Evolutionary conservation across 2,113 vertebrate species (phyloP), one percentile per base, ranked within the genome.

Genomic region (Protobothrops flavoviridis): DNA sequence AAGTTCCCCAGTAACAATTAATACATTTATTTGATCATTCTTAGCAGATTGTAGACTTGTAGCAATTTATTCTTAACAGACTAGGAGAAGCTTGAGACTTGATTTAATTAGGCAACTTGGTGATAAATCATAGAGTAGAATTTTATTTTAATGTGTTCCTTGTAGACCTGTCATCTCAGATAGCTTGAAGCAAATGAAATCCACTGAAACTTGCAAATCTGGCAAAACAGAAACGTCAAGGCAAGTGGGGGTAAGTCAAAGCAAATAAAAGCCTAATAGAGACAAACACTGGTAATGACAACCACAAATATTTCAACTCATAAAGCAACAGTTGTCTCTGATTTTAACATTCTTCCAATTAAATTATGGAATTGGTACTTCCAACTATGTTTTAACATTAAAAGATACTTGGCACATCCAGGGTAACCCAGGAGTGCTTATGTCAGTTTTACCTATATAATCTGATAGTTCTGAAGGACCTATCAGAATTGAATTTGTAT

Each of bases 81-180:
- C 53, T 85, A 24, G 45, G 90, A 52, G 93, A 96, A 92, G 0
- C 3, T 91, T 90, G 53, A 94, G 55, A 93, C 9, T 33, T 52
- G 39, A 88, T 94, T 96, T 93, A 96, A 95, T 94, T 94, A 94
- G 55, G 26, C 86, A 91, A 92, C 94, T 92, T 56, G 74, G 88
- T 94, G 86, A 93, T 91, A 94, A 94, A 96, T 94, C 11, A n/a
- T n/a, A 50, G 50, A 92, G 56, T 11, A 90, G 69, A 96, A 94
- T 93, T 95, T 95, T 39, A 92, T 91, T 94, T 92, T 87, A 91
- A 13, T 85, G 91, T 87, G 91, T 55, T 94, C 93, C 93, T 97
- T 90, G 87, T 89, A 88, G 5, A 45, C 52, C 88, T 89, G 48
- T 93, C 81, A 33, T 94, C 94, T 94, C 90, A 90, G 85, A 87